Conservation (phyloP, 2,888 invertebrate genomes). For the Caenorhabditis panamensis region DNA sequence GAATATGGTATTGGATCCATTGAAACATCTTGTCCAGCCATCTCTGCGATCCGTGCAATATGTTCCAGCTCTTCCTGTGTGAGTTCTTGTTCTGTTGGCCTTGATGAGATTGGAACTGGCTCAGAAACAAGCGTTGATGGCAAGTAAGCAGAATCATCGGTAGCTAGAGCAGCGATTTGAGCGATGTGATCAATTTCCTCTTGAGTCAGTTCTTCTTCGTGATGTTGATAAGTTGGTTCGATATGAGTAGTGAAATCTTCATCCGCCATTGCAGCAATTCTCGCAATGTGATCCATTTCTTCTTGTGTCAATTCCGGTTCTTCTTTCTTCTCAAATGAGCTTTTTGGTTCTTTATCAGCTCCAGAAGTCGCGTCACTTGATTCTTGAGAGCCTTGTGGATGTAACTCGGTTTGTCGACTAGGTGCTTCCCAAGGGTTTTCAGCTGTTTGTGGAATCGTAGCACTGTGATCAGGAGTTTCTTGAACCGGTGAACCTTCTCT, state of each 20-base stretch:
- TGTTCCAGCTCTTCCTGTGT: conserved; percentile 76
- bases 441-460: conserved; percentile 15
- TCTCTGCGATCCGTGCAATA: conserved; percentile 44
- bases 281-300: conserved; percentile 67
- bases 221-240: too few relatives aligned
- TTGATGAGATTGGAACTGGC: too few relatives aligned
- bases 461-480: conserved; percentile 41
- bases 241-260: too few relatives aligned
- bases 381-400: conserved; percentile 25
- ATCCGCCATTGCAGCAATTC: too few relatives aligned
- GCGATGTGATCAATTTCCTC: conserved; percentile 47
- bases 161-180: too few relatives aligned
- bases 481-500: conserved; percentile 21
- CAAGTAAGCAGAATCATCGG: too few relatives aligned
- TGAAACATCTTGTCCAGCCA: conserved; percentile 65
- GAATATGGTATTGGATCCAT: conserved; percentile 1
- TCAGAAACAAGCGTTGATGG: too few relatives aligned
- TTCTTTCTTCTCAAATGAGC: background rate
- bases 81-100: conserved; percentile 37
- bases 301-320: conserved; percentile 61
- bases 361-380: background rate
- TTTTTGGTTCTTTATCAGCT: too few relatives aligned
- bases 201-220: conserved; percentile 34
- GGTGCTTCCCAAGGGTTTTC: background rate
- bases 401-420: conserved; percentile 10